Percentiles rank a stretch among this genome's conserved stretches.
Conservation (phyloP, 35 echinoderm and acorn worm species). For the Apostichopus japonicus region DNA sequence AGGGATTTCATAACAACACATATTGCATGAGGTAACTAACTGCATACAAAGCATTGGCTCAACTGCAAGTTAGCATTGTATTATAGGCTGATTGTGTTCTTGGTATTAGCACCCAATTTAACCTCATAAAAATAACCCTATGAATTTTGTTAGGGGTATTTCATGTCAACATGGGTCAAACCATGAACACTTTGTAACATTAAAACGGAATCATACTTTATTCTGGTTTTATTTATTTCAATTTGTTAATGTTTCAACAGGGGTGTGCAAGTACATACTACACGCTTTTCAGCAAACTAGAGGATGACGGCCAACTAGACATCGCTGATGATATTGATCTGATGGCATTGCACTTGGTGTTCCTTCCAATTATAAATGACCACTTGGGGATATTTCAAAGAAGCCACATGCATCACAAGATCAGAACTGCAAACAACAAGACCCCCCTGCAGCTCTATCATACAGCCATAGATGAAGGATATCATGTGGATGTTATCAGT, state of each 20-base stretch:
- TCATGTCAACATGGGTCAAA: no score
- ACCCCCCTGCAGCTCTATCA: slow-evolving; percentile 44
- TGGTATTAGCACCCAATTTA: no score
- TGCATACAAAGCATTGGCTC: no score
- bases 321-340: not conserved
- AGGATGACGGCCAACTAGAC: slow-evolving; percentile 5
- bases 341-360: slow-evolving; percentile 10
- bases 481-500: not conserved
- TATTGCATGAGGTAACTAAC: no score
- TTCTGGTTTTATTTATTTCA: not conserved
- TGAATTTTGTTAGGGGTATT: no score
- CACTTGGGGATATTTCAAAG: slow-evolving; percentile 3
- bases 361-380: slow-evolving; percentile 40
- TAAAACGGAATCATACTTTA: no score
- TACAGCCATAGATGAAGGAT: not conserved
- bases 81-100: no score
- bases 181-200: no score
- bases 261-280: slow-evolving; percentile 16
- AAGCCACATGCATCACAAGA: slow-evolving; percentile 20
- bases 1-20: no score
- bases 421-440: slow-evolving; percentile 24
- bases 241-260: not conserved
- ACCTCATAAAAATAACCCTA: no score
- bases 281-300: slow-evolving; percentile 38
- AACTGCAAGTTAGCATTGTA: no score